A percentile compares a stretch with the other conserved stretches of the same genome.
phyloP scores from a whole-genome alignment of 2,888 invertebrate species.

The Epinotia bilunana region DNA sequence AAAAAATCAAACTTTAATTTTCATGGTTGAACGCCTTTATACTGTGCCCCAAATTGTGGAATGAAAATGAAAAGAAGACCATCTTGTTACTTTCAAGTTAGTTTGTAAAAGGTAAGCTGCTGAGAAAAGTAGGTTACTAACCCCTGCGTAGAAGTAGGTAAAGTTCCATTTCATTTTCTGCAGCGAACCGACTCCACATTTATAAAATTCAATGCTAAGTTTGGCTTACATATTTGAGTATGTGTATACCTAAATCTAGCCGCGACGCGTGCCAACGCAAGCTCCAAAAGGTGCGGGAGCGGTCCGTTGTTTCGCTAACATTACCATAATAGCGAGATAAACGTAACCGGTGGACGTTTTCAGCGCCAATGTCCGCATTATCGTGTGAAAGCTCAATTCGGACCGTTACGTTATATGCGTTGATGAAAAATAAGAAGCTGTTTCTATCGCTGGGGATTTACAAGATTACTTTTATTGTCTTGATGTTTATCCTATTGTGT shows the following conservation, averaged over 20 bases:
- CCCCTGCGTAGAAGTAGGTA: no score
- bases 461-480: neutral
- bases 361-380: conserved; percentile 19
- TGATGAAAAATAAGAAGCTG: conserved; percentile 23
- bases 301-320: conserved; percentile 39
- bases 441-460: neutral
- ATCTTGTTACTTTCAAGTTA: no score
- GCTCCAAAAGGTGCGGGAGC: conserved; percentile 15
- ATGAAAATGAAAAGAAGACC: no score
- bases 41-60: no score
- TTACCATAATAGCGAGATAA: conserved; percentile 42
- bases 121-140: no score
- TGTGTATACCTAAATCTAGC: neutral
- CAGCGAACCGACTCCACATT: no score
- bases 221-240: no score
- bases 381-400: conserved; percentile 28
- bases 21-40: no score
- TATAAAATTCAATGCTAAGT: no score
- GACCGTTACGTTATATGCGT: conserved; percentile 17
- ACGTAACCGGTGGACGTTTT: conserved; percentile 35
- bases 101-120: no score
- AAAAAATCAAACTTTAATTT: no score
- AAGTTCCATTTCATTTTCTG: no score
- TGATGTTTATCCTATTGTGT: neutral
- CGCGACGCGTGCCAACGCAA: neutral